Base-by-base conservation (phyloP, 1,140 invertebrate genomes). In the Papilio machaon region DNA sequence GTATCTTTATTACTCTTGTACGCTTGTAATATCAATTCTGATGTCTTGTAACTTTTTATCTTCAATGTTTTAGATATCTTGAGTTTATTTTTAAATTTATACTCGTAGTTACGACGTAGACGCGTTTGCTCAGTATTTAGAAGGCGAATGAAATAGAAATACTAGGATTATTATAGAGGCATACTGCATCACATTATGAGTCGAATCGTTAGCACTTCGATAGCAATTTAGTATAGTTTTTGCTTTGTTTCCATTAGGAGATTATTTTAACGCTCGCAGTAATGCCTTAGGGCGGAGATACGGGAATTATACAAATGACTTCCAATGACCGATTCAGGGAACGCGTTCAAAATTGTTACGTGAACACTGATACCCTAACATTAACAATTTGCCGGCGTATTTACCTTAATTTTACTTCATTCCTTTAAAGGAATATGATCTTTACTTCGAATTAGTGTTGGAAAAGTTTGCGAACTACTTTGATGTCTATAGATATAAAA, bases 231-330 rank as follows among this genome's bases (percentile, higher is more conserved):
- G 67, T 79, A 79, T 13, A 79, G 54, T 79, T 79, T 79, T 79
- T 79, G 77, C 77, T 67, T 64, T 23, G 77, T 30, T 79, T 78
- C 76, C 77, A 79, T 79, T 79, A 79, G 38, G 54, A 64, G 30
- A 2, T 64, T 78, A 46, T 43, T 64, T 76, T 52, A 76, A 79
- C 58, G 77, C 13, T n/a, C 19, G 19, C 47, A 9, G 2, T 60
- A 77, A 78, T 64, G 54, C 54, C 77, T 17, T 13, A 38, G 15
- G 75, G 54, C 77, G 77, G 77, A 79, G 77, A 79, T 67, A 79
- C 77, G 58, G 77, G 43, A 64, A 79, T 79, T 79, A 79, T 67
- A 79, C 77, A 79, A 79, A 79, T 60, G 49, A 60, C 35, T 60
- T 10, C 76, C 52, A 78, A 64, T 78, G 38, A 35, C 43, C 47